These are phyloP conservation scores for Gonioctena quinquepunctata DNA, from an alignment of 1,140 invertebrate species.

Conservation along the genomic window DNA sequence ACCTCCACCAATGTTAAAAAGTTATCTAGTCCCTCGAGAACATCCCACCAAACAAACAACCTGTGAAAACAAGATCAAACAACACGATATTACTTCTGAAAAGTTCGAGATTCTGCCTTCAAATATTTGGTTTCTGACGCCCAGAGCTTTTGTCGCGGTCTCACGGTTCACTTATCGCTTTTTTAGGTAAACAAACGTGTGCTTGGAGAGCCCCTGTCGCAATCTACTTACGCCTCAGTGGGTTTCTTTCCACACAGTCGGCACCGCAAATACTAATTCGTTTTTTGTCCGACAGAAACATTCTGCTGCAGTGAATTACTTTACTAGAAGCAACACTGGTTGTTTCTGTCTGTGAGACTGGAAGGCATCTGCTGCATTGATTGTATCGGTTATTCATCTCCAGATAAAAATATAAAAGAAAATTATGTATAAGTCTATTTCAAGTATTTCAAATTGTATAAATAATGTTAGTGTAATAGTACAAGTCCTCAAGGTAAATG, in stretches of 20 bases:
- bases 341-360: too few relatives aligned
- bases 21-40: background rate
- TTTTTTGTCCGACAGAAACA: background rate
- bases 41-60: background rate
- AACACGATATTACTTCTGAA: background rate
- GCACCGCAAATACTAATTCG: background rate
- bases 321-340: too few relatives aligned
- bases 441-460: too few relatives aligned
- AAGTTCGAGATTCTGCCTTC: background rate
- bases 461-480: too few relatives aligned
- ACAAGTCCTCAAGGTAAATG: too few relatives aligned
- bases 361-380: too few relatives aligned
- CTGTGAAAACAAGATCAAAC: background rate
- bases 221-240: background rate
- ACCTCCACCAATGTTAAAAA: background rate
- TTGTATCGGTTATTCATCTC: too few relatives aligned
- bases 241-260: background rate
- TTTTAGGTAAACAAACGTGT: slow-evolving; percentile 7
- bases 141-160: background rate
- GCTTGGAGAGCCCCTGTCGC: background rate
- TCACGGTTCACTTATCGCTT: slow-evolving; percentile 13
- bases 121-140: slow-evolving; percentile 7
- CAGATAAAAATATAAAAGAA: too few relatives aligned
- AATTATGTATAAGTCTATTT: too few relatives aligned
- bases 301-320: background rate